These are phyloP conservation scores for Rhaphigaster nebulosa DNA, from an alignment of 2,888 invertebrate species.

Conservation along the genomic window DNA sequence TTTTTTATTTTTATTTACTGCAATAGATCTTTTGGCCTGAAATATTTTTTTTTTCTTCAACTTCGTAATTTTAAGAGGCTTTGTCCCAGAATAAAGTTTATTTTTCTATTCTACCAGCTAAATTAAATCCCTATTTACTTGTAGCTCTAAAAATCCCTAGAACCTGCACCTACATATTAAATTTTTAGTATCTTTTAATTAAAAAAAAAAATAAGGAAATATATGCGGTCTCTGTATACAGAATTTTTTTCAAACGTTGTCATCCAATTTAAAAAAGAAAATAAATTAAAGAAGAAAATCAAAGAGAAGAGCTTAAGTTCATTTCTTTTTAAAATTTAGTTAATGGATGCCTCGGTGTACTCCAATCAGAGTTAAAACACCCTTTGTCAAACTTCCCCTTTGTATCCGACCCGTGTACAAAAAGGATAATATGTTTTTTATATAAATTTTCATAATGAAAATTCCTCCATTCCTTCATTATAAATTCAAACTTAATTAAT, in stretches of 20 bases:
- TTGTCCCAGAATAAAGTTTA: too few relatives aligned
- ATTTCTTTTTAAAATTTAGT: conserved; percentile 1
- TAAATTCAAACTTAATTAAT: conserved; percentile 6
- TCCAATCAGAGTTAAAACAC: conserved; percentile 15
- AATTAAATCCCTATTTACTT: too few relatives aligned
- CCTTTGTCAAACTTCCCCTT: conserved; percentile 16
- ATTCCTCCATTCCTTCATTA: conserved; percentile 7
- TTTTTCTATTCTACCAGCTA: too few relatives aligned
- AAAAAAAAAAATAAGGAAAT: too few relatives aligned
- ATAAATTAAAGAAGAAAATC: not conserved
- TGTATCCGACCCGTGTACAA: not conserved
- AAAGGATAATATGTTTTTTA: not conserved
- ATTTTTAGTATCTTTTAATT: too few relatives aligned
- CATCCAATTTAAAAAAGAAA: not conserved
- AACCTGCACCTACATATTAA: too few relatives aligned
- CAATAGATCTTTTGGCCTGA: too few relatives aligned
- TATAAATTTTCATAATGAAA: conserved; percentile 32
- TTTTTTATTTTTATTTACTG: too few relatives aligned
- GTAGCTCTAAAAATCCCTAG: too few relatives aligned
- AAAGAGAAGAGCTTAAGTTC: not conserved
- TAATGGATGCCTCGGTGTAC: not conserved
- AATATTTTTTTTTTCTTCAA: too few relatives aligned
- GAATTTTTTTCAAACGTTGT: not conserved
- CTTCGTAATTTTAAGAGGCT: too few relatives aligned
- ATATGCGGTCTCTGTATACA: too few relatives aligned